phyloP scores from a whole-genome alignment of 2,797 vertebrate genomes.

The Euthynnus affinis region DNA sequence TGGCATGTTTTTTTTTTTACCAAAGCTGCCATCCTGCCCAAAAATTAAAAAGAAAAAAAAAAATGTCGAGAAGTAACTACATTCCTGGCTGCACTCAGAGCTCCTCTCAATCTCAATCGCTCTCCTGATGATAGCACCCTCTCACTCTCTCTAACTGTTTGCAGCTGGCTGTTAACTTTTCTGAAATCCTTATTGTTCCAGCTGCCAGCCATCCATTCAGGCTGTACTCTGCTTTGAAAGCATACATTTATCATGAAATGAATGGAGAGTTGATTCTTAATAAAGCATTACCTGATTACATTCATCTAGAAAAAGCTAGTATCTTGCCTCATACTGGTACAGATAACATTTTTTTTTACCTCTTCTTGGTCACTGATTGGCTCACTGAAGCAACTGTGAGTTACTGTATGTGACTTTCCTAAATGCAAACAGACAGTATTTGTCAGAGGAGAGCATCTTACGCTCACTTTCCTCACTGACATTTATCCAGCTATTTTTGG shows the following conservation, averaged over 20 bases:
- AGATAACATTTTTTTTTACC: neutral
- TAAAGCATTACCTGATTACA: neutral
- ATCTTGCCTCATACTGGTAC: neutral
- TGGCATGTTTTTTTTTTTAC: conserved; percentile 2
- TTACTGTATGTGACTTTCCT: neutral
- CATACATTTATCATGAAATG: conserved; percentile 1
- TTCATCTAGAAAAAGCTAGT: neutral
- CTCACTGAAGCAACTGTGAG: neutral
- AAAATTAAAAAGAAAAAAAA: conserved; percentile 25
- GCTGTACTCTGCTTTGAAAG: neutral
- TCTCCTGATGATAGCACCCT: conserved; percentile 14
- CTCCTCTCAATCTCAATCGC: conserved; percentile 27
- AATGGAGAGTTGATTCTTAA: conserved; percentile 1
- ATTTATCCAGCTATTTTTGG: neutral
- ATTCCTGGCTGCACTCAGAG: neutral
- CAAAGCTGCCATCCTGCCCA: neutral
- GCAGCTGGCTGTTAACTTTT: conserved; percentile 44
- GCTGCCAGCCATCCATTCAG: conserved; percentile 12
- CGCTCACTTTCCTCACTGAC: neutral
- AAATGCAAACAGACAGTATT: neutral
- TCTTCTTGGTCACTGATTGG: neutral
- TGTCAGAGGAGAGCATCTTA: no score
- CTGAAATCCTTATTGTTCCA: conserved; percentile 31
- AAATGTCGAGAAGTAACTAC: neutral
- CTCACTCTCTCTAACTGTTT: conserved; percentile 12